Conservation (phyloP, 2,888 invertebrate genomes). For the Lycocerus yunnanus region DNA sequence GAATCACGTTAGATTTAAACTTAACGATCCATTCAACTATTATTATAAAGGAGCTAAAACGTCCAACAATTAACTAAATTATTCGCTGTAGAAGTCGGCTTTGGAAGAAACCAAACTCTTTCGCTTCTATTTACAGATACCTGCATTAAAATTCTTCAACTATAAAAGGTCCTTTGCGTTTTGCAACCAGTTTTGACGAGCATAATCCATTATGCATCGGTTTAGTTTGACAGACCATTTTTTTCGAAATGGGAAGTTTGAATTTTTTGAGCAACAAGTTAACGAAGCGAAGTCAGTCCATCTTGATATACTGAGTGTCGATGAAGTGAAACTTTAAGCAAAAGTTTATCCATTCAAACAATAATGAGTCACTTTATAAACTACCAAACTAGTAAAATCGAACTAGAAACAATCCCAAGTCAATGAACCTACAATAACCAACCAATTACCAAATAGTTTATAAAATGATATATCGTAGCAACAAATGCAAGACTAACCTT, state of each 20-base stretch:
- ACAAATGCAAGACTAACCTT: background rate
- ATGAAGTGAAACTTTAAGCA: background rate
- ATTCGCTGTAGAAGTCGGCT: background rate
- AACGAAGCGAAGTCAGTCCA: background rate
- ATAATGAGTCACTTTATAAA: background rate
- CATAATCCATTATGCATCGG: background rate
- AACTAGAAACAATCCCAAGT: background rate
- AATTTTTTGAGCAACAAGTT: background rate
- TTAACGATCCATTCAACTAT: background rate
- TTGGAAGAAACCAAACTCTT: background rate
- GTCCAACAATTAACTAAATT: background rate
- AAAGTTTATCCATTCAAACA: background rate
- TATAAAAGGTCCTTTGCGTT: background rate
- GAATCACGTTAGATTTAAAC: background rate
- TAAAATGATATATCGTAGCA: background rate
- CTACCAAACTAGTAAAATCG: background rate
- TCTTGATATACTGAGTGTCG: background rate
- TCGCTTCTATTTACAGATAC: background rate
- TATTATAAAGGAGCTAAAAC: background rate
- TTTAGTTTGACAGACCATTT: background rate
- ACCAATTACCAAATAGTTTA: background rate
- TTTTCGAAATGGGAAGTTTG: background rate
- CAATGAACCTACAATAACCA: background rate
- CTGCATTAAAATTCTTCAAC: background rate
- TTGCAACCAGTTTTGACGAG: background rate